Evolutionary conservation across 2,113 vertebrate species (phyloP), one percentile per base, ranked within the genome.

Genomic region (Mastomys coucha): DNA sequence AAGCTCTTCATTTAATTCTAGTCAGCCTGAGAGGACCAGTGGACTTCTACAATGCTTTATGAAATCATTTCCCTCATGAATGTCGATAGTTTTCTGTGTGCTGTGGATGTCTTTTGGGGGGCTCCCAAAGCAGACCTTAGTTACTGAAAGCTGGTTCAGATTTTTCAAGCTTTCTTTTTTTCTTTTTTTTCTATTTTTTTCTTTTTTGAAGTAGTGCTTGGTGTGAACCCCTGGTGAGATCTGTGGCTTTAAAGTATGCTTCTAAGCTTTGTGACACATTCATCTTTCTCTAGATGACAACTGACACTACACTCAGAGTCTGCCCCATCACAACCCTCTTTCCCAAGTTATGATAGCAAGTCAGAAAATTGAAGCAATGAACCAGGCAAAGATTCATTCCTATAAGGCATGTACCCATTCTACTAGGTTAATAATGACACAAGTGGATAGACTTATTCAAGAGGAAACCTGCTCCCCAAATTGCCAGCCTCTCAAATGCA

Each of bases 1-100:
- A 82, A 86, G 36, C 7, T 70, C 86, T 90, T 45, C 60, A 76
- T 82, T 96, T 91, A 51, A 92, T 85, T 96, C 76, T 67, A 78
- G 94, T 89, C 82, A 42, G 17, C 17, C 90, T 77, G 60, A 91
- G 60, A 96, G 76, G 24, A 76, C 69, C 69, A 51, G 93, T 89
- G 10, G 45, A 56, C 3, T 42, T 78, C 70, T 72, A 89, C 81
- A 82, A 13, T 49, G 22, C 31, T 87, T 82, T 81, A 39, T 97
- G 51, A 84, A 93, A 72, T 5, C 2, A 22, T 67, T 94, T 93
- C 4, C n/a, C 22, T 87, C 73, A 63, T 51, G 3, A 39, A 58
- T 76, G 17, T 81, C 8, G 9, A 49, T 9, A 87, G 19, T 33
- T 67, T 91, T 87, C 13, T 78, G 4, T 93, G 36, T 49, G 12